phyloP scores from a whole-genome alignment of 2,113 vertebrate genomes.

The human (Homo sapiens) region DNA sequence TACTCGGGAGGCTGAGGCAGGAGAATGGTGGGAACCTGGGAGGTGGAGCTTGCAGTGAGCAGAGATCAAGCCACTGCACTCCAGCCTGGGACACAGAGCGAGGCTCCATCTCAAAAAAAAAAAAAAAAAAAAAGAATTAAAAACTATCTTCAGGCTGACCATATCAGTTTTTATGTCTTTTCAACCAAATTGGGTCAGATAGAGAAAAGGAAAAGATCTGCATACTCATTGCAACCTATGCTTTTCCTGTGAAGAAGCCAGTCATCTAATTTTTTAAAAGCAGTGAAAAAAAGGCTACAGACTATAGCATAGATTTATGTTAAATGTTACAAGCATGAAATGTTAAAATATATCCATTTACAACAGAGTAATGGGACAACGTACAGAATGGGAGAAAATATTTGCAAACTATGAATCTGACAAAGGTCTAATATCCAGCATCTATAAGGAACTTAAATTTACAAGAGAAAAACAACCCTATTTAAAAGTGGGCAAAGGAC shows the following conservation, averaged over 20 bases:
- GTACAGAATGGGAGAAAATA: no score
- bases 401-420: no score
- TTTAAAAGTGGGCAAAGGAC: neutral
- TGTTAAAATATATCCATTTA: neutral
- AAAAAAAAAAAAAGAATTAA: constrained; percentile 16
- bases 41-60: no score
- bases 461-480: neutral
- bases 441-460: no score
- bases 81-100: no score
- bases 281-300: neutral
- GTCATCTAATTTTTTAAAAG: neutral
- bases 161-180: neutral
- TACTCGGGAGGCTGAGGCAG: no score
- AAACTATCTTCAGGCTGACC: neutral
- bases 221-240: neutral
- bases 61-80: no score
- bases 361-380: neutral
- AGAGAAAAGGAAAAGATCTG: neutral
- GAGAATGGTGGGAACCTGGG: no score
- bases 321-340: neutral
- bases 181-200: neutral
- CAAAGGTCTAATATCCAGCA: no score
- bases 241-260: neutral
- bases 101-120: neutral
- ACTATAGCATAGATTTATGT: neutral